phyloP scores from a whole-genome alignment of 2,888 invertebrate genomes.

The Drosophila flavopinicola region DNA sequence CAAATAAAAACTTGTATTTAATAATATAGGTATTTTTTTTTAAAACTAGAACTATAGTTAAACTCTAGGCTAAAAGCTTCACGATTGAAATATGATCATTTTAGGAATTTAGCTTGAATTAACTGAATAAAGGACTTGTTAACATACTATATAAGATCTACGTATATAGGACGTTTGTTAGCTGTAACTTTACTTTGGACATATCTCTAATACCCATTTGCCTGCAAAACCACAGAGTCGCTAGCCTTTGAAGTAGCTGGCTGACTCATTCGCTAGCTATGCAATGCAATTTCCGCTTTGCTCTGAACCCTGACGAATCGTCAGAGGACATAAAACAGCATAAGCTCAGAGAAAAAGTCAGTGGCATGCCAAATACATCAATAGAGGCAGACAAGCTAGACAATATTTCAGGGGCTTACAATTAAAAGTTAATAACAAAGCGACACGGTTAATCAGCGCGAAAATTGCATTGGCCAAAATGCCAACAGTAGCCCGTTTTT shows the following conservation, averaged over 20 bases:
- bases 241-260: conserved; percentile 30
- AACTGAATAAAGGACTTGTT: no score
- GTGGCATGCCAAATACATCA: conserved; percentile 52
- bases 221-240: no score
- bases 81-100: no score
- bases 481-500: conserved; percentile 41
- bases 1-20: no score
- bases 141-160: no score
- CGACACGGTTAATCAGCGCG: conserved; percentile 74
- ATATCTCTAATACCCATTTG: no score
- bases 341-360: background rate
- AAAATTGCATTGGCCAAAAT: conserved; percentile 59
- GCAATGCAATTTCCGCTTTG: conserved; percentile 58
- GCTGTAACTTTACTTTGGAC: no score
- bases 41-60: no score
- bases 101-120: no score
- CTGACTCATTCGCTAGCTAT: conserved; percentile 58
- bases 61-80: no score
- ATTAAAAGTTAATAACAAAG: conserved; percentile 74
- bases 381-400: conserved; percentile 44
- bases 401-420: conserved; percentile 59
- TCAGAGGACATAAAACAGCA: conserved; percentile 59
- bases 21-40: no score
- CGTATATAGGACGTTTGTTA: no score
- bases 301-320: conserved; percentile 43